phyloP scores from a whole-genome alignment of 2,113 vertebrate genomes.

The Callopanchax toddi region DNA sequence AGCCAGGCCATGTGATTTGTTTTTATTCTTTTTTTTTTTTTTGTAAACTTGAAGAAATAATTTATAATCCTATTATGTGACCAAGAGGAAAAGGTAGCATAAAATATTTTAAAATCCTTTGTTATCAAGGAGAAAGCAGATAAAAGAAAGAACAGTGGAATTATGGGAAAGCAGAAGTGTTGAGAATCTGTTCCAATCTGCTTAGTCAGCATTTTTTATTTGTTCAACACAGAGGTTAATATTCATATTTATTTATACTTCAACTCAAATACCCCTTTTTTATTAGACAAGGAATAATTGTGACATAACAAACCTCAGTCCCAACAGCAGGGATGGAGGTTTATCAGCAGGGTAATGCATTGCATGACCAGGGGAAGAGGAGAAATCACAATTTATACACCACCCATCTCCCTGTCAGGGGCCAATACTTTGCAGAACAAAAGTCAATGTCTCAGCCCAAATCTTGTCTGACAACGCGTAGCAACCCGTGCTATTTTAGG shows the following conservation, averaged over 20 bases:
- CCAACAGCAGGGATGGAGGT: constrained; percentile 80
- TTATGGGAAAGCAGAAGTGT: constrained; percentile 89
- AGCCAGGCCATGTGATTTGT: constrained; percentile 99
- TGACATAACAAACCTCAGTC: constrained; percentile 87
- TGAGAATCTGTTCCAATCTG: constrained; percentile 89
- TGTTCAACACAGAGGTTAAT: constrained; percentile 80
- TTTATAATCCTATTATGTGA: constrained; percentile 99
- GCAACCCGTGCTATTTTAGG: constrained; percentile 97
- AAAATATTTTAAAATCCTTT: constrained; percentile 91
- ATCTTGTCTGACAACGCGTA: constrained; percentile 99
- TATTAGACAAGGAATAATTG: constrained; percentile 86
- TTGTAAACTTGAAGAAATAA: constrained; percentile 99
- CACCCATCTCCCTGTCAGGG: constrained; percentile 93
- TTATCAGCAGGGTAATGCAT: constrained; percentile 87
- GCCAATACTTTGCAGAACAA: constrained; percentile 93
- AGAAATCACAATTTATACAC: constrained; percentile 90
- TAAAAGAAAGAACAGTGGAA: constrained; percentile 88
- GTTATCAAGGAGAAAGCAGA: constrained; percentile 87
- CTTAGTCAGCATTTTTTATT: constrained; percentile 79
- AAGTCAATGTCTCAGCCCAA: constrained; percentile 99
- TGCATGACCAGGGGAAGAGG: constrained; percentile 86
- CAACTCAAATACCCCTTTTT: constrained; percentile 77
- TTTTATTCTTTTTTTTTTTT: constrained; percentile 61
- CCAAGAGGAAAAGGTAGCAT: constrained; percentile 90
- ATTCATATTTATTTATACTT: constrained; percentile 74